Conservation (phyloP, 2,888 invertebrate genomes). For the Leptinotarsa rubiginosa region DNA sequence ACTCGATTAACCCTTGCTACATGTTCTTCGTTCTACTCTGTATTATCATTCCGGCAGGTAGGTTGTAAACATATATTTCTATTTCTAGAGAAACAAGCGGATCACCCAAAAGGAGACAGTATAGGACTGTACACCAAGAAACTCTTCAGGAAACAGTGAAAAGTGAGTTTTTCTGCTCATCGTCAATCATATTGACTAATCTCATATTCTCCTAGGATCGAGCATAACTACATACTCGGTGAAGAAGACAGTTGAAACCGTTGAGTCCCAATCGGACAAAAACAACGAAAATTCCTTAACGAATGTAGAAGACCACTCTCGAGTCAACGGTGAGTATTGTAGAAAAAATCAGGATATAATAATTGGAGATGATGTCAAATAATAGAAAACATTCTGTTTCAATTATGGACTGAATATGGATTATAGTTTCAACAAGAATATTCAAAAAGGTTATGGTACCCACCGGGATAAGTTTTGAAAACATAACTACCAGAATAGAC, state of each 20-base stretch:
- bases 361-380: too few relatives aligned
- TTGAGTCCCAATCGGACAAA: conserved; percentile 33
- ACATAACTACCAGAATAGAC: too few relatives aligned
- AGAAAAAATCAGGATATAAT: neutral
- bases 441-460: too few relatives aligned
- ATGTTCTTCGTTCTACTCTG: too few relatives aligned
- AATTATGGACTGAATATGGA: too few relatives aligned
- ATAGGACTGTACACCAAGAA: conserved; percentile 65
- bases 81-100: conserved; percentile 72
- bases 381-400: too few relatives aligned
- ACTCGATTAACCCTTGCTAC: too few relatives aligned
- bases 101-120: conserved; percentile 71
- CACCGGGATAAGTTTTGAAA: too few relatives aligned
- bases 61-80: neutral
- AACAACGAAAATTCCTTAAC: conserved; percentile 42
- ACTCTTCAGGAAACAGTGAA: conserved; percentile 67
- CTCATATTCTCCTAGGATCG: conserved; percentile 47
- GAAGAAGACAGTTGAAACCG: conserved; percentile 39
- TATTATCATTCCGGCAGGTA: too few relatives aligned
- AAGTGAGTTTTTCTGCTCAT: conserved; percentile 60
- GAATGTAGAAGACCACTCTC: conserved; percentile 32
- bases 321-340: conserved; percentile 40
- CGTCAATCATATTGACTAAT: too few relatives aligned
- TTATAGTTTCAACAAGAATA: too few relatives aligned
- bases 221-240: conserved; percentile 52